phyloP scores from a whole-genome alignment of 2,797 vertebrate species.

The Linurgus olivaceus region DNA sequence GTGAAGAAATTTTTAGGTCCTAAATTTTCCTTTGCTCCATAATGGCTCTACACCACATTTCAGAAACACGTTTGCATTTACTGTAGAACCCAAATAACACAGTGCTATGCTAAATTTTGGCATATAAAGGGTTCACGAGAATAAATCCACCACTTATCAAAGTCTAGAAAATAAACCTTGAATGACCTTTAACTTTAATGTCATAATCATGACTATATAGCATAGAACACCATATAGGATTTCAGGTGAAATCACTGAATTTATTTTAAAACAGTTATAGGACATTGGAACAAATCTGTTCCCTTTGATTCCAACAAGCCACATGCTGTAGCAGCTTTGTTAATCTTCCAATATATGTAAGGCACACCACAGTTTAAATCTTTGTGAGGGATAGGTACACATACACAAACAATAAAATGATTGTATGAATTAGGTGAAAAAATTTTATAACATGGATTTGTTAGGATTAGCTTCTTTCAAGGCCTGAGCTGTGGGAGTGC shows the following conservation, averaged over 20 bases:
- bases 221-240: slow-evolving; percentile 6
- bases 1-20: not conserved
- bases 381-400: not conserved
- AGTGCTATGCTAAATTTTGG: not conserved
- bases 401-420: slow-evolving; percentile 14
- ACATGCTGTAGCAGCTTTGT: not conserved
- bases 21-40: not conserved
- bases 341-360: slow-evolving; percentile 26
- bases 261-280: slow-evolving; percentile 2
- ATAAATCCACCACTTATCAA: not conserved
- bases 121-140: not conserved
- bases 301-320: slow-evolving; percentile 20
- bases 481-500: slow-evolving; percentile 8
- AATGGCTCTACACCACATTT: not conserved
- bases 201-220: not conserved
- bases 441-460: not conserved
- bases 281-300: not conserved
- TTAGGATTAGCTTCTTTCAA: slow-evolving; percentile 11
- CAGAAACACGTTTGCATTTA: not conserved
- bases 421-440: slow-evolving; percentile 4
- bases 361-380: not conserved
- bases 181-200: not conserved
- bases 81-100: not conserved
- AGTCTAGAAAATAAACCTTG: not conserved
- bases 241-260: slow-evolving; percentile 19